Base-by-base conservation (phyloP, 2,797 vertebrate genomes). In the Halcyon leucocephala region DNA sequence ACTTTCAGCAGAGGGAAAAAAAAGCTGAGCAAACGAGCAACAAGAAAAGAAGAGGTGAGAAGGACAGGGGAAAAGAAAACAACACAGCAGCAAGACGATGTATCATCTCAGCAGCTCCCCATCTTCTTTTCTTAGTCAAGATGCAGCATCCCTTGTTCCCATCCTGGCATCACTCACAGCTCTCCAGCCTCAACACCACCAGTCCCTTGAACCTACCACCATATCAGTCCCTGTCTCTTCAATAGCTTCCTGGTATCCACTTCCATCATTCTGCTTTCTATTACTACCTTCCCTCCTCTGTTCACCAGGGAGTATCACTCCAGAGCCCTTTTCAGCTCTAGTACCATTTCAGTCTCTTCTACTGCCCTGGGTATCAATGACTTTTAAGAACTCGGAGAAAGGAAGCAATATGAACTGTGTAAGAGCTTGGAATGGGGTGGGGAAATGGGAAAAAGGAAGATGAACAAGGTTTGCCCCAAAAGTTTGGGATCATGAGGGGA, bases 61-160 rank as follows among this genome's bases (percentile, higher is more conserved):
- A 72, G 16, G 24, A 65, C 10, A 41, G 12, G 2, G 4, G 20
- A 20, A 7, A 28, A 52, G 52, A 73, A n/a, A 35, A 25, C 25
- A 65, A 24, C 49, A 25, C 0, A 3, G 51, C 29, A 66, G 48
- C 26, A 80, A 85, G 18, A 51, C 14, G 29, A 51, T 1, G 0
- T n/a, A 86, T 18, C 5, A 69, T 22, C 35, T 80, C 64, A 70
- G 55, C 18, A 85, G 25, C 5, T 85, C 9, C 20, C 14, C n/a
- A 20, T 26, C 49, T 69, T 26, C 49, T 69, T 77, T 55, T 22
- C 39, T 80, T 51, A 58, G 12, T 10, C n/a, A 90, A 66, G 35
- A 73, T 44, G 33, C 12, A 67, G 65, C 25, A 78, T 10, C 28
- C 31, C 21, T 78, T 26, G 14, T 52, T 67, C 37, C 33, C 44